phyloP scores from a whole-genome alignment of 2,113 vertebrate species.

The Puma concolor region DNA sequence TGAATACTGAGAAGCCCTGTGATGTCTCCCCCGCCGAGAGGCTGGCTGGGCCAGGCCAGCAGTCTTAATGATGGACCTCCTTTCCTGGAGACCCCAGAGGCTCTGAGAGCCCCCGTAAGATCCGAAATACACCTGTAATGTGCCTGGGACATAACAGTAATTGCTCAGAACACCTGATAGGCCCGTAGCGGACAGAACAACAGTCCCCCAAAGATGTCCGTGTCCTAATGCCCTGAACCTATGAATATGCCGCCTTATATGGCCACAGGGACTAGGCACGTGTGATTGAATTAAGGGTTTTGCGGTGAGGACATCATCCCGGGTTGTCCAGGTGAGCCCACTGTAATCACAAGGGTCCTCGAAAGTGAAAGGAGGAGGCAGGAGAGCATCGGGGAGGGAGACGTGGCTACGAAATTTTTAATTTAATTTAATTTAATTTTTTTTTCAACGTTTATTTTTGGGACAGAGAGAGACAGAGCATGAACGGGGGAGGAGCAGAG shows the following conservation, averaged over 20 bases:
- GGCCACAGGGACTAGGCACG: background rate
- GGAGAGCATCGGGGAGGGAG: background rate
- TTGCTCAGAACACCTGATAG: background rate
- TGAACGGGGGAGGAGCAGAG: no score
- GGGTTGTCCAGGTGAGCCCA: background rate
- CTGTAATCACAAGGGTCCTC: background rate
- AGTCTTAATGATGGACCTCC: background rate
- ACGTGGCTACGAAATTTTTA: background rate
- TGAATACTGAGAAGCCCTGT: no score
- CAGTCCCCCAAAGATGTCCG: background rate
- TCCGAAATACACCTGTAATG: background rate
- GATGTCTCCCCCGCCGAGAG: background rate
- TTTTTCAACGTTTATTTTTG: no score
- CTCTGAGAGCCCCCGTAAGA: background rate
- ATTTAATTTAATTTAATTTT: no score
- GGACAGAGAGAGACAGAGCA: no score
- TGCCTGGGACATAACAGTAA: background rate
- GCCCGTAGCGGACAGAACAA: no score
- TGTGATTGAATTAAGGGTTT: background rate
- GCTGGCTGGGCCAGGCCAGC: background rate
- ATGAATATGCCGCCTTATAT: background rate
- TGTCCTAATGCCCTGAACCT: background rate
- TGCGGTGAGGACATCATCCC: background rate
- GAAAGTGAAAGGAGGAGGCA: background rate
- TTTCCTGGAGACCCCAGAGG: background rate